phyloP scores from a whole-genome alignment of 2,113 vertebrate genomes.

The Leucosticte australis region DNA sequence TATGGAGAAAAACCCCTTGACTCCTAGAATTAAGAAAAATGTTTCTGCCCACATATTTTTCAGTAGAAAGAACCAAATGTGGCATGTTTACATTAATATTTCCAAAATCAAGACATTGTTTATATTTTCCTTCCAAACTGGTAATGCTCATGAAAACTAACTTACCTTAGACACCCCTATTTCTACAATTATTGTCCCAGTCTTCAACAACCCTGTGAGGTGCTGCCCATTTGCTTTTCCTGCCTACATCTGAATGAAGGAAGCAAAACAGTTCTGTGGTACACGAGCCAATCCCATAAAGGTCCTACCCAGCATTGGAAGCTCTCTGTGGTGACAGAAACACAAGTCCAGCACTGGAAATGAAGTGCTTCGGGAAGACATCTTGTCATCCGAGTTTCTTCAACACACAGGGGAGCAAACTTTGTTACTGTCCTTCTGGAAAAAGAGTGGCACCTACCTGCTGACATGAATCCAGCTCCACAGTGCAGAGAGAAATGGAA shows the following conservation, averaged over 20 bases:
- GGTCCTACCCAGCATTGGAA: background rate
- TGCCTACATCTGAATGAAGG: background rate
- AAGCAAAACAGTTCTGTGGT: background rate
- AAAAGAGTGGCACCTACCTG: background rate
- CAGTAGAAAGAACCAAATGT: background rate
- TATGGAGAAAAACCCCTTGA: background rate
- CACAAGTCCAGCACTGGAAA: background rate
- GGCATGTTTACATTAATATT: background rate
- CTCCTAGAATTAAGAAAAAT: background rate
- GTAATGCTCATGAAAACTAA: background rate
- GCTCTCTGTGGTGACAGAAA: background rate
- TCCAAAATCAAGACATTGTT: background rate
- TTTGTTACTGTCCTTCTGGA: background rate
- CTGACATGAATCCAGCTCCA: background rate
- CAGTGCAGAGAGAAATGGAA: background rate
- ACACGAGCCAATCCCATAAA: background rate
- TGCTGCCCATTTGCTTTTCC: background rate
- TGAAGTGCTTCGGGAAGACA: rapidly evolving
- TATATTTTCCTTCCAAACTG: background rate
- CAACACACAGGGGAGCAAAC: background rate
- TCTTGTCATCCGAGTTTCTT: background rate
- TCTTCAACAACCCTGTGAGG: background rate
- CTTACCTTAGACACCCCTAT: background rate
- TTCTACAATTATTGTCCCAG: background rate
- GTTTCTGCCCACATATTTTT: background rate